phyloP scores from a whole-genome alignment of 2,888 invertebrate genomes.

The Caenorhabditis japonica region DNA sequence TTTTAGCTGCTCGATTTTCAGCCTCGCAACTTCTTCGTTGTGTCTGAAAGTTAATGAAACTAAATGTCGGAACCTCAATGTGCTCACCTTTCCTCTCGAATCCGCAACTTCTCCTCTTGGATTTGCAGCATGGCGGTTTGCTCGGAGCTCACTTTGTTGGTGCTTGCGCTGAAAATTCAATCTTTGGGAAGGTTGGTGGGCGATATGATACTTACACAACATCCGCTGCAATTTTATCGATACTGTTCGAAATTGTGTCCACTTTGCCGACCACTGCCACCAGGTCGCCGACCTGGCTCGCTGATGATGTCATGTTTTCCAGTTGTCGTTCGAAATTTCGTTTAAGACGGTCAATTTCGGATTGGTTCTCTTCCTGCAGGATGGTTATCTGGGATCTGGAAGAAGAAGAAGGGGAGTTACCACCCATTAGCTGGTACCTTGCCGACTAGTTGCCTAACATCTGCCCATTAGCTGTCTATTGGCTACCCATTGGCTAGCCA shows the following conservation, averaged over 20 bases:
- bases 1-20: slow-evolving; percentile 63
- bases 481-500: too few relatives aligned
- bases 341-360: slow-evolving; percentile 57
- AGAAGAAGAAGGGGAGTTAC: too few relatives aligned
- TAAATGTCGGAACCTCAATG: too few relatives aligned
- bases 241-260: slow-evolving; percentile 45
- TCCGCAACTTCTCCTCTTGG: slow-evolving; percentile 52
- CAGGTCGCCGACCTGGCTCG: slow-evolving; percentile 54
- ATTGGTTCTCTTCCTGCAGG: slow-evolving; percentile 55
- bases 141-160: slow-evolving; percentile 39
- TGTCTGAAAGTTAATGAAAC: slow-evolving; percentile 50
- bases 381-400: slow-evolving; percentile 47
- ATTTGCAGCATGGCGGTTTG: slow-evolving; percentile 40
- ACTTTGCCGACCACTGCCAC: slow-evolving; percentile 58
- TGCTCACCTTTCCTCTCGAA: slow-evolving; percentile 54
- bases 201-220: slow-evolving; percentile 45
- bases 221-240: slow-evolving; percentile 53
- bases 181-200: too few relatives aligned
- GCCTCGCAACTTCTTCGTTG: slow-evolving; percentile 32
- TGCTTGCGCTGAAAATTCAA: slow-evolving; percentile 17
- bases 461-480: too few relatives aligned
- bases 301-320: slow-evolving; percentile 53
- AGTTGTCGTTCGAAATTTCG: slow-evolving; percentile 55
- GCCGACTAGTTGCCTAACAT: too few relatives aligned
- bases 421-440: too few relatives aligned